Conservation (phyloP, 1,140 invertebrate genomes). For the Euwallacea fornicatus region DNA sequence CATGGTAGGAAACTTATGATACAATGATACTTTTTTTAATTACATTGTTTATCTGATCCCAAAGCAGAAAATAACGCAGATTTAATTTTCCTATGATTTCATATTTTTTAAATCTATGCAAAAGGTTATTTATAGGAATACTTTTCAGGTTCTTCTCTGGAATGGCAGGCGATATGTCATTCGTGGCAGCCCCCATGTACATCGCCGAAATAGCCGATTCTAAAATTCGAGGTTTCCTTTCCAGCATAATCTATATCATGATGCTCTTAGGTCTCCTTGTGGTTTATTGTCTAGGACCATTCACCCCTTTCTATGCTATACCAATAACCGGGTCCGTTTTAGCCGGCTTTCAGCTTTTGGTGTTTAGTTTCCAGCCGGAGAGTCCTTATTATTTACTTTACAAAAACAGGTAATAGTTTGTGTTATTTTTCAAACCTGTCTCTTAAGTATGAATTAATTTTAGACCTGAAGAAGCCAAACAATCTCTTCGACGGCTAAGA, state of each 20-base stretch:
- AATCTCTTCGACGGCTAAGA: slow-evolving; percentile 53
- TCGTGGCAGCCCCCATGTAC: slow-evolving; percentile 40
- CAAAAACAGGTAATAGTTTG: slow-evolving; percentile 43
- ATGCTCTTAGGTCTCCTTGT: slow-evolving; percentile 43
- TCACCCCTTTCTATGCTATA: slow-evolving; percentile 33
- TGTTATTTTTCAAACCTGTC: too few species aligned
- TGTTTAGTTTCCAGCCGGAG: slow-evolving; percentile 46
- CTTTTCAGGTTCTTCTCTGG: slow-evolving; percentile 45
- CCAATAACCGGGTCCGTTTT: slow-evolving; percentile 41
- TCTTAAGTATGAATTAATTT: not conserved
- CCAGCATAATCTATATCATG: slow-evolving; percentile 44
- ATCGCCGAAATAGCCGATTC: slow-evolving; percentile 47
- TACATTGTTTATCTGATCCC: too few species aligned
- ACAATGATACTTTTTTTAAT: too few species aligned
- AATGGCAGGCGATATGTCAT: slow-evolving; percentile 44
- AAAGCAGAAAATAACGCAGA: too few species aligned
- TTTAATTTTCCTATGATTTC: too few species aligned
- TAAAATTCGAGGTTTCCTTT: slow-evolving; percentile 45
- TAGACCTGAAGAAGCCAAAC: slow-evolving; percentile 55
- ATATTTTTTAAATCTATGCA: too few species aligned
- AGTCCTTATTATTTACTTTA: slow-evolving; percentile 45
- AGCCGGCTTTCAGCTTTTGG: slow-evolving; percentile 37
- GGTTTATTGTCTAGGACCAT: slow-evolving; percentile 42
- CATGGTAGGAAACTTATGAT: too few species aligned
- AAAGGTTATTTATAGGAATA: not conserved